Evolutionary conservation across 1,140 invertebrate species (phyloP), one percentile per base, ranked within the genome.

Genomic region (Cylas formicarius): DNA sequence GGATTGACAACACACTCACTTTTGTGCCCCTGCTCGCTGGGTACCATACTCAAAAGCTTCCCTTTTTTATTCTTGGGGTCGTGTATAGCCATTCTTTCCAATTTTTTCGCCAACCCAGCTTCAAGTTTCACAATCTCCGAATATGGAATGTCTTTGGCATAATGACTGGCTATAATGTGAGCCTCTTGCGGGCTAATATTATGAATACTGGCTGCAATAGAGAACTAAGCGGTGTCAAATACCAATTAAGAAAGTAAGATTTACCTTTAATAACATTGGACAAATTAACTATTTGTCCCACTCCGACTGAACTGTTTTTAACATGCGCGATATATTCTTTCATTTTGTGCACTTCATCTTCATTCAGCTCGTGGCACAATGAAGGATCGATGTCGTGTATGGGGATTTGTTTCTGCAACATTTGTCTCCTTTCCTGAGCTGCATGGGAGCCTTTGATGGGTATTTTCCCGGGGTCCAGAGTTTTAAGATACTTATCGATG

Each of bases 371-470:
- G 54, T 82, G 77, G 50, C 72, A 74, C 4, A 73, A 56, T 1
- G 62, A 56, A 3, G 72, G 71, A 65, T 84, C 78, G 33, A 88
- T 77, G 63, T 90, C 86, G 60, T 88, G 84, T 3, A 84, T 71
- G 4, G 86, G 85, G 22, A 90, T 70, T 66, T 90, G 86, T 46
- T 83, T 82, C 58, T 86, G 79, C 3, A 90, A 70, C 42, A 84
- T 77, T 36, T 82, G 80, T 52, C 81, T 82, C 17, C 86, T 71
- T 36, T 78, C 72, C 21, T 72, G 67, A 1, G 86, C 86, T 26
- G 84, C 86, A 40, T 74, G 70, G 22, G 82, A 81, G 6, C 84
- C 85, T 37, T 76, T 80, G 29, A 90, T 81, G 5, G 86, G 86
- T 28, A 85, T 73, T 57, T 81, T 70, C 1, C 76, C 70, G 1